A percentile compares a stretch with the other conserved stretches of the same genome.
These are phyloP conservation scores for Platypus cylindrus DNA, from an alignment of 2,888 invertebrate genomes.

Conservation along the genomic window DNA sequence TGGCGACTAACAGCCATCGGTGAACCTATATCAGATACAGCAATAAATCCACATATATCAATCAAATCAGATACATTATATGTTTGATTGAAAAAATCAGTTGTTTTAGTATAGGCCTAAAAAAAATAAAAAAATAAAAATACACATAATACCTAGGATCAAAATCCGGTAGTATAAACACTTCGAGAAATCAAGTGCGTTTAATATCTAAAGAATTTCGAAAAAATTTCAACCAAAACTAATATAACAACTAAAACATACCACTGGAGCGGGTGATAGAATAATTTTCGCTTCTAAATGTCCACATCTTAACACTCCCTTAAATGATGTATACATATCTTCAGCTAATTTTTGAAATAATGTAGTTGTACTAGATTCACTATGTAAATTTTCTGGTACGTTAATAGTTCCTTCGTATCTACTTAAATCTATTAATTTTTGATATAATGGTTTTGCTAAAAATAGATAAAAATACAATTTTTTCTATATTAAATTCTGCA, in stretches of 20 bases:
- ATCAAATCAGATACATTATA: conserved; percentile 58
- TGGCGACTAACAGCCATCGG: conserved; percentile 87
- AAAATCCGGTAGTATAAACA: too few relatives aligned
- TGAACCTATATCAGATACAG: conserved; percentile 79
- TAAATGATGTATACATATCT: conserved; percentile 58
- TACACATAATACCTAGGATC: too few relatives aligned
- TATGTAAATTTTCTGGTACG: conserved; percentile 41
- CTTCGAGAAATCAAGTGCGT: too few relatives aligned
- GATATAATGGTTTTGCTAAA: conserved; percentile 58
- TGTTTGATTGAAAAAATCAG: conserved; percentile 50
- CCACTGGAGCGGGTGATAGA: conserved; percentile 62
- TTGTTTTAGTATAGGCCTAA: conserved; percentile 38
- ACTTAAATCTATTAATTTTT: conserved; percentile 66
- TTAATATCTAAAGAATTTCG: too few relatives aligned
- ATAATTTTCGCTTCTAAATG: conserved; percentile 58
- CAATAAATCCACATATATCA: conserved; percentile 77
- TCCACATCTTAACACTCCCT: conserved; percentile 61
- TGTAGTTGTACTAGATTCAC: conserved; percentile 34
- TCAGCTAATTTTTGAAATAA: conserved; percentile 58
- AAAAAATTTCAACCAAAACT: too few relatives aligned
- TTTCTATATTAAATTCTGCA: too few relatives aligned
- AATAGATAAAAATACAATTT: too few relatives aligned
- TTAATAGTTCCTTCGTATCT: conserved; percentile 51
- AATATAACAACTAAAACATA: too few relatives aligned
- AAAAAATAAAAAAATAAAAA: conserved; percentile 16